Evolutionary conservation across 2,113 vertebrate genomes (phyloP), one percentile per base, ranked within the genome.

Genomic region (Baryphthengus martii): DNA sequence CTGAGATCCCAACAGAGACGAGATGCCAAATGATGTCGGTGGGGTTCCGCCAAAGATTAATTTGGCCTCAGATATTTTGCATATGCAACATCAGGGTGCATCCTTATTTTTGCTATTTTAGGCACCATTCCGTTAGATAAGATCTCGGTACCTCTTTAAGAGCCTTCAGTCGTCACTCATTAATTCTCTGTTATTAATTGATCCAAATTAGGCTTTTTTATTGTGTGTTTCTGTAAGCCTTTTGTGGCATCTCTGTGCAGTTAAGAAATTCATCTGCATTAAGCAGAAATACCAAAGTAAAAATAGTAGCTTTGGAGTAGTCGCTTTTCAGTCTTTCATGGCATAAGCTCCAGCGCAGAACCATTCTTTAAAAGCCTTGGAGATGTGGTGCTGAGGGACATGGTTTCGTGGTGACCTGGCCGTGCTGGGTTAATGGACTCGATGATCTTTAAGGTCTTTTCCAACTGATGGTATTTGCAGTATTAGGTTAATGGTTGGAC

Each of bases 211-310:
- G 33, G 23, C 11, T 71, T 23, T 52, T 39, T 14, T 17, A 33
- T 31, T 8, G 25, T 42, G 17, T 10, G 6, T 86, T 91, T 89
- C 77, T 85, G 58, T 58, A 35, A 92, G 86, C 84, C 77, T 93
- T 95, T 87, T 84, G 70, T 75, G 70, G 35, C 62, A 53, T 95
- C 95, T 88, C 67, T 91, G 72, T 71, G 73, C 85, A 10, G 63
- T 25, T 42, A 65, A 87, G 85, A 85, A 91, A 90, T 93, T 90
- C 94, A 91, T 93, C 90, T 86, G 72, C 63, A 5, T 59, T 70
- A 77, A 88, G 59, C 1, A 73, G 59, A 62, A 83, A 83, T 79
- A 66, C 42, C 62, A 18, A n/a, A 66, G 55, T 79, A 21, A 86
- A 81, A 86, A 21, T 14, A 76, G 87, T 40, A 82, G 55, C 81